A percentile compares a stretch with the other conserved stretches of the same genome.
phyloP scores from a whole-genome alignment of 2,113 vertebrate genomes.

The Poeciliopsis retropinna region DNA sequence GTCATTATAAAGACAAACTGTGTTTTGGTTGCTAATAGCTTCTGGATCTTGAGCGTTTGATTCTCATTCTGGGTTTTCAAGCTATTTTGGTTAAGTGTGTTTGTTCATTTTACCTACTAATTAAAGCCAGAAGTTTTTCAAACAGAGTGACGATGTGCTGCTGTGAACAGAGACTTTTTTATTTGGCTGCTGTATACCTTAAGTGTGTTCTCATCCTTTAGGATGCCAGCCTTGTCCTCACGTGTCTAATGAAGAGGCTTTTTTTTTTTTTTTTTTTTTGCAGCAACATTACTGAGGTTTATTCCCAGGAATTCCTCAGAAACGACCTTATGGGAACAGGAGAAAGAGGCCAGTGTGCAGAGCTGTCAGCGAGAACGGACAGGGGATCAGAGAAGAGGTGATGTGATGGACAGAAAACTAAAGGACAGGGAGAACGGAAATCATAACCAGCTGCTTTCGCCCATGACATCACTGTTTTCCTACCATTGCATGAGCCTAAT shows the following conservation, averaged over 20 bases:
- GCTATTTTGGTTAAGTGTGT: constrained; percentile 19
- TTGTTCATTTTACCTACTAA: constrained; percentile 20
- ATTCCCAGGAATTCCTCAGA: constrained; percentile 75
- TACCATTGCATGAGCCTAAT: constrained; percentile 36
- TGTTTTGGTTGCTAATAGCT: constrained; percentile 55
- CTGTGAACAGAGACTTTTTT: constrained; percentile 56
- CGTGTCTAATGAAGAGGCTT: constrained; percentile 66
- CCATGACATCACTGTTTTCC: constrained; percentile 70
- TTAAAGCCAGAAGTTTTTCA: constrained; percentile 55
- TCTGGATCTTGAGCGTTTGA: constrained; percentile 16
- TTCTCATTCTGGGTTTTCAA: constrained; percentile 34
- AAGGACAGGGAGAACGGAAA: constrained; percentile 15
- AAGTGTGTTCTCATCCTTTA: constrained; percentile 4
- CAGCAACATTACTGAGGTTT: constrained; percentile 38
- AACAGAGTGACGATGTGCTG: constrained; percentile 1
- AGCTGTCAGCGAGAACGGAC: constrained; percentile 50
- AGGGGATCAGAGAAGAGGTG: constrained; percentile 21
- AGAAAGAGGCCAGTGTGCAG: constrained; percentile 75
- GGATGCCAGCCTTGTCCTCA: constrained; percentile 44
- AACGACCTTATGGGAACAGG: constrained; percentile 74
- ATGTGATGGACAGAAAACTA: constrained; percentile 16
- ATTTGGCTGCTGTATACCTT: constrained; percentile 54
- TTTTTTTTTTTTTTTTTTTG: constrained; percentile 37
- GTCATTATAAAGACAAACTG: constrained; percentile 36
- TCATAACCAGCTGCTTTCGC: constrained; percentile 30